These are phyloP conservation scores for Galagoides demidoff DNA, from an alignment of 2,797 vertebrate genomes.

Conservation along the genomic window DNA sequence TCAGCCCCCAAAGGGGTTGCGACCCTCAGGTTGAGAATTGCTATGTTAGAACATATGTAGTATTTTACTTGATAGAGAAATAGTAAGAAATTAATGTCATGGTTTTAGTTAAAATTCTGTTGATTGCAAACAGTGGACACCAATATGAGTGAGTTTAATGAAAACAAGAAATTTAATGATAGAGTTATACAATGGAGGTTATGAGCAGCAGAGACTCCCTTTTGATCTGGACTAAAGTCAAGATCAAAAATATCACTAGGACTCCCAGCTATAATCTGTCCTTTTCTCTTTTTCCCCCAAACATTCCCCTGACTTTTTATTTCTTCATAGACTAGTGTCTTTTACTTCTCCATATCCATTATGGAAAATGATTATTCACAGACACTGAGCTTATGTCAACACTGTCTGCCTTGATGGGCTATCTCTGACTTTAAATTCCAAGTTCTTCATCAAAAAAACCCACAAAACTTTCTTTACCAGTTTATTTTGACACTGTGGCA, in stretches of 20 bases:
- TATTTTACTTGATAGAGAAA: slow-evolving; percentile 30
- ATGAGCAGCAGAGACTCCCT: background rate
- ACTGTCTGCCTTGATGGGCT: background rate
- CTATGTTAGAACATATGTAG: background rate
- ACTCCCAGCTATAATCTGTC: background rate
- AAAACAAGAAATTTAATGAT: background rate
- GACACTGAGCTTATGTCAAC: background rate
- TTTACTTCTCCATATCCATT: background rate
- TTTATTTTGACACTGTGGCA: slow-evolving; percentile 3
- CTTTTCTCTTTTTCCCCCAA: background rate
- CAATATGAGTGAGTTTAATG: background rate
- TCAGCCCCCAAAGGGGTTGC: no score
- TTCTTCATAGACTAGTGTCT: background rate
- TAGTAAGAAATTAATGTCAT: slow-evolving; percentile 11
- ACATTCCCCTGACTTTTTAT: background rate
- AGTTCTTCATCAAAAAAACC: background rate
- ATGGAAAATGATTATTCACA: background rate
- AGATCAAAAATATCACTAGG: background rate
- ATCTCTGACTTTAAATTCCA: background rate
- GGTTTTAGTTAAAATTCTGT: slow-evolving; percentile 39
- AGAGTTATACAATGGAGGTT: background rate
- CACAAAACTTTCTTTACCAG: background rate
- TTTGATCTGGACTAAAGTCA: background rate
- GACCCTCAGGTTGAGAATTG: no score
- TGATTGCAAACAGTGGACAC: background rate